Evolutionary conservation across 2,797 vertebrate genomes (phyloP), one percentile per base, ranked within the genome.

Genomic region (Pseudopleuronectes americanus): DNA sequence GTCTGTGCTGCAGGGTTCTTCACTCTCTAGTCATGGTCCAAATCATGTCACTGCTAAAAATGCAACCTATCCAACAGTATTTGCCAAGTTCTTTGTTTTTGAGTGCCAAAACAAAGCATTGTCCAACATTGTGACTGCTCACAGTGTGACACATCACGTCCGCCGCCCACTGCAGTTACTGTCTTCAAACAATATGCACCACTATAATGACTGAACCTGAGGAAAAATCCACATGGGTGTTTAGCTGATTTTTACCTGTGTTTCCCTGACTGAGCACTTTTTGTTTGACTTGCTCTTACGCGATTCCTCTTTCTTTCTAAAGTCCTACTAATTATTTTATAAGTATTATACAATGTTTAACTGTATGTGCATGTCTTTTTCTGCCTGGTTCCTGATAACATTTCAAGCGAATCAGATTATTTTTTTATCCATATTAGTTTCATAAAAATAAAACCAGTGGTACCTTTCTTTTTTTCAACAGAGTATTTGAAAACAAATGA

Each of bases 201-300:
- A 72, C 63, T 84, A 66, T 33, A 43, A 45, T 74, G 19, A 72
- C 72, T 59, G 56, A 83, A 64, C 54, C 10, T 48, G 49, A 67
- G 66, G 64, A 73, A 65, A 41, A 78, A 48, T 71, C 54, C 19
- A 41, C 17, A 79, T 68, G 38, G 12, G 51, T 54, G 62, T 58
- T 55, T 53, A 22, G 26, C 67, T 67, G 51, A 71, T 71, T 31
- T 16, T 64, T 74, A 47, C 77, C 84, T 86, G 70, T 74, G 38
- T 86, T 79, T 72, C 68, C 59, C 79, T 81, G 74, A 89, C 84
- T 87, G 79, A 84, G 80, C 88, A 87, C 86, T 90, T 88, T 90
- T 72, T 66, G n/a, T 71, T 82, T 64, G 58, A 38, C 74, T 64
- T 68, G 45, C 52, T 77, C 66, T 69, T 77, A 64, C 24, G 36